Evolutionary conservation across 2,888 invertebrate genomes (phyloP).

Genomic region (Chirona hameri): DNA sequence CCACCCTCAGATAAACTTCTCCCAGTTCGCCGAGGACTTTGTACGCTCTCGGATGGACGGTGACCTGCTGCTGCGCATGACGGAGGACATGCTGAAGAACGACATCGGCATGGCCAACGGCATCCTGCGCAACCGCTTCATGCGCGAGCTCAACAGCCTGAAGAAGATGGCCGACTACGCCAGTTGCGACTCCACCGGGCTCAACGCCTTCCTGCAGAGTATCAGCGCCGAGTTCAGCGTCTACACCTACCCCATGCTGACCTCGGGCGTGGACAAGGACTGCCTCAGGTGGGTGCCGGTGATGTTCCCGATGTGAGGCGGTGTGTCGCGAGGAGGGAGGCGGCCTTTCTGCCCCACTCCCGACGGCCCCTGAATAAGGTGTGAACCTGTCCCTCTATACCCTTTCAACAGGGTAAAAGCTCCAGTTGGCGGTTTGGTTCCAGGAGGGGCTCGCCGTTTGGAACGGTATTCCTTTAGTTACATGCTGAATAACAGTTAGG

Average conservation of each 20-base stretch:
- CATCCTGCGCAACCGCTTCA: slow-evolving; percentile 86
- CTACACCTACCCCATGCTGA: slow-evolving; percentile 94
- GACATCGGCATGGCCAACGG: slow-evolving; percentile 93
- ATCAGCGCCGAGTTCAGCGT: slow-evolving; percentile 88
- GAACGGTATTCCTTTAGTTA: too few species aligned
- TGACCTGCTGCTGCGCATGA: slow-evolving; percentile 85
- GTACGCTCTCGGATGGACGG: slow-evolving; percentile 92
- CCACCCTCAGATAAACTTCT: slow-evolving; percentile 71
- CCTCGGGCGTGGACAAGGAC: slow-evolving; percentile 89
- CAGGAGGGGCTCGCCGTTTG: too few species aligned
- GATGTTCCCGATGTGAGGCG: too few species aligned
- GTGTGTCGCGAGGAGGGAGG: too few species aligned
- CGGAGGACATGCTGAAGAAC: slow-evolving; percentile 83
- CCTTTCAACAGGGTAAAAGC: too few species aligned
- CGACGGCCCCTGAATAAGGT: too few species aligned
- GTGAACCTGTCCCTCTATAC: too few species aligned
- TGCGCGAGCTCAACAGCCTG: slow-evolving; percentile 83
- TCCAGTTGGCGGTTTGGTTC: too few species aligned
- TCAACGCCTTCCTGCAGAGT: slow-evolving; percentile 76
- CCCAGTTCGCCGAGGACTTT: slow-evolving; percentile 76
- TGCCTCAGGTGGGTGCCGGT: slow-evolving; percentile 58
- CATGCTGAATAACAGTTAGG: too few species aligned
- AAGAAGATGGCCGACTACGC: slow-evolving; percentile 97
- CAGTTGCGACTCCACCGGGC: slow-evolving; percentile 84
- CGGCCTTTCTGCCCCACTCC: too few species aligned